Evolutionary conservation across 2,888 invertebrate genomes (phyloP).

Genomic region (Euproctis similis): DNA sequence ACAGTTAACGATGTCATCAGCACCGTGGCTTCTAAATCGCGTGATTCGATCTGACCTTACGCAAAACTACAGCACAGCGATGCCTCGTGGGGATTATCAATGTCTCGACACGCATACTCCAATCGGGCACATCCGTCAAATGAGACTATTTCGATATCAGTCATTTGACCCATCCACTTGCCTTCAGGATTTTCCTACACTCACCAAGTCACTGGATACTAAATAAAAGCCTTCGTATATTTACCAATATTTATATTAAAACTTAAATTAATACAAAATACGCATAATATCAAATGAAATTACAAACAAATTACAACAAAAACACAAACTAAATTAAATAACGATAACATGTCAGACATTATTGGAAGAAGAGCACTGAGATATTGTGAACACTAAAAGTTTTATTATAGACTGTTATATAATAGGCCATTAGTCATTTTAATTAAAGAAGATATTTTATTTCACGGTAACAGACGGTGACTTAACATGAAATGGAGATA

Average conservation of each 20-base stretch:
- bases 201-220: conserved; percentile 25
- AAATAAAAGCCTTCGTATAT: conserved; percentile 28
- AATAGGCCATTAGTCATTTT: too few species aligned
- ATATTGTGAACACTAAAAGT: too few species aligned
- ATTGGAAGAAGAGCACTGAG: too few species aligned
- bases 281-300: conserved; percentile 15
- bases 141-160: conserved; percentile 52
- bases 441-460: too few species aligned
- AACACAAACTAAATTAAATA: conserved; percentile 4
- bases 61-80: conserved; percentile 61
- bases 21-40: conserved; percentile 56
- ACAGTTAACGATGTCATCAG: conserved; percentile 54
- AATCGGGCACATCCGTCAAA: conserved; percentile 55
- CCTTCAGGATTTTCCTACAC: conserved; percentile 45
- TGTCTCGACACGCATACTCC: conserved; percentile 66
- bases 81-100: conserved; percentile 60
- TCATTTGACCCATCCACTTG: conserved; percentile 61
- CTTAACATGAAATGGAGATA: too few species aligned
- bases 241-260: conserved; percentile 34
- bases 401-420: too few species aligned
- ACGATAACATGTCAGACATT: conserved; percentile 1
- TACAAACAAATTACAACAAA: conserved; percentile 13
- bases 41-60: conserved; percentile 64
- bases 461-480: too few species aligned
- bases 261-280: conserved; percentile 12